Base-by-base conservation (phyloP, 2,797 vertebrate genomes). In the Pseudocheirus occidentalis region DNA sequence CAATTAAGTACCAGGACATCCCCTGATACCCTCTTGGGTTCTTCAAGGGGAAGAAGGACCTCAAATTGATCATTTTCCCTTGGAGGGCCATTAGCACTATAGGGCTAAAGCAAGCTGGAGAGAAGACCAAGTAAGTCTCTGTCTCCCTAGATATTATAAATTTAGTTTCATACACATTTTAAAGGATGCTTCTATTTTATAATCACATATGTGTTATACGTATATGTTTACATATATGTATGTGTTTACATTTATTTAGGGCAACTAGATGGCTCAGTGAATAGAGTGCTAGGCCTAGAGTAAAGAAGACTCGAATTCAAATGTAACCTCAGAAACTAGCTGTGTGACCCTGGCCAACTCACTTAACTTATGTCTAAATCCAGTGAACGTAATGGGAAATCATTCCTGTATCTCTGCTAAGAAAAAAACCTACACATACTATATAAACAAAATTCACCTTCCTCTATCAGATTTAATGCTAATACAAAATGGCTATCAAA, bases 401-500 rank as follows among this genome's bases (percentile, higher is more conserved):
- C 16, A 73, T 9, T 40, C n/a, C 6, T 7, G 14, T 73, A 73
- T 18, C 24, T 40, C 2, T 73, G 66, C 5, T 1, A 73, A 40
- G 66, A 87, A 87, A 46, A 27, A 50, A 10, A 16, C 93, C 91
- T 54, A 91, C 73, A 92, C 50, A 91, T 55, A 55, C 14, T 46
- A 24, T 52, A 29, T 95, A 81, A 94, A 92, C 90, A 90, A 54
- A 91, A 93, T 73, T n/a, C 92, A n/a, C 14, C 4, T 92, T 50
- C 81, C 91, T 94, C 34, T 90, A 62, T 55, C 57, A 93, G 66
- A 91, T 91, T 1, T 96, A 50, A 87, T 56, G 59, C 91, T 53
- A 21, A 56, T 94, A 96, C 91, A 95, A 55, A 40, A 66, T 31
- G 91, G 91, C 50, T 92, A 92, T 62, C 92, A 59, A 90, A 52